Conservation (phyloP, 2,797 vertebrate genomes). For the Lithobates sylvaticus region DNA sequence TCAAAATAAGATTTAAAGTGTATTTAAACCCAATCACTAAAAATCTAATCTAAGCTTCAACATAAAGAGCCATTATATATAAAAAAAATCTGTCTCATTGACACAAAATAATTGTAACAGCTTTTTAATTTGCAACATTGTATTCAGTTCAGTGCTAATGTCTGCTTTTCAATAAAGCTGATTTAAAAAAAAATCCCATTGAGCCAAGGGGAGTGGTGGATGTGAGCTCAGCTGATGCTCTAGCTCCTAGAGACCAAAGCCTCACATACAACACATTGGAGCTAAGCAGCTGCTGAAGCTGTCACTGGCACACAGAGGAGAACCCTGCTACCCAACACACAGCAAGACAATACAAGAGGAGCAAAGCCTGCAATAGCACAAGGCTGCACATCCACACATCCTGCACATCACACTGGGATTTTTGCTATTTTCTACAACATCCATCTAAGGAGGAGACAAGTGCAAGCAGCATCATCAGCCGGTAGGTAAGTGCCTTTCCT, state of each 20-base stretch:
- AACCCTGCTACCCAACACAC: slow-evolving; percentile 14
- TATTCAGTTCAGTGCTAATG: background rate
- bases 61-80: too few relatives aligned
- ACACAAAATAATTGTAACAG: too few relatives aligned
- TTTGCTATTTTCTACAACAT: background rate
- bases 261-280: slow-evolving; percentile 56
- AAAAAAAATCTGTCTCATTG: too few relatives aligned
- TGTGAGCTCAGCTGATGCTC: slow-evolving; percentile 43
- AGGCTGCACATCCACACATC: background rate
- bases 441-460: slow-evolving; percentile 4
- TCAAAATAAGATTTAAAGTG: too few relatives aligned
- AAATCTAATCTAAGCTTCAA: too few relatives aligned
- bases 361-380: background rate
- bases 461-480: background rate
- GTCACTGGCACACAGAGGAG: slow-evolving; percentile 41
- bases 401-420: background rate
- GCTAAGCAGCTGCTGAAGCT: slow-evolving; percentile 40
- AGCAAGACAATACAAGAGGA: background rate
- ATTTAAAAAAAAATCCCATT: slow-evolving; percentile 22
- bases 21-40: too few relatives aligned
- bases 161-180: slow-evolving; percentile 52
- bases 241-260: slow-evolving; percentile 51
- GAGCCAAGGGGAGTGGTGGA: slow-evolving; percentile 51
- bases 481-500: slow-evolving; percentile 37
- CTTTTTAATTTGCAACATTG: background rate